Evolutionary conservation across 1,140 invertebrate species (phyloP).

Genomic region (Armadillidium nasatum): DNA sequence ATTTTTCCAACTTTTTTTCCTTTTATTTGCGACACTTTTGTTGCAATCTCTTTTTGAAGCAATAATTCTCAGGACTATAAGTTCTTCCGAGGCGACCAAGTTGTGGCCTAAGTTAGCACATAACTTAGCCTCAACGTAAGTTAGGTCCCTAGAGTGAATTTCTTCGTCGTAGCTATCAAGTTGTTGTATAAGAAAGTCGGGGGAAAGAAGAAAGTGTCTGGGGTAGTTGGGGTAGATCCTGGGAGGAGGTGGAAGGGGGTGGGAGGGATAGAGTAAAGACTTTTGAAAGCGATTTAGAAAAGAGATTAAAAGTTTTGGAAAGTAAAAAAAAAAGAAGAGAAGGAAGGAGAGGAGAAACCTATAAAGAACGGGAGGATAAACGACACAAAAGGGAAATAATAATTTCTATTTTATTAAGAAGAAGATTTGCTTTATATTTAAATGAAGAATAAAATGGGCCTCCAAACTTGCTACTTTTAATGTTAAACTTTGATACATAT

Average conservation of each 20-base stretch:
- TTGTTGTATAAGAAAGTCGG: no score
- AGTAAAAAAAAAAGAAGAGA: neutral
- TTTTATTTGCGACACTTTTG: neutral
- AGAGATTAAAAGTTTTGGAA: neutral
- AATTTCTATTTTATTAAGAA: no score
- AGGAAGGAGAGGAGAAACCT: neutral
- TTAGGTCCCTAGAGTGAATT: neutral
- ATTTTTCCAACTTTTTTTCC: neutral
- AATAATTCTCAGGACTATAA: slow-evolving; percentile 2
- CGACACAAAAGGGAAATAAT: no score
- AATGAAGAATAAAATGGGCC: no score
- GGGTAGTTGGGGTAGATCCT: no score
- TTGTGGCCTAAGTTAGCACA: slow-evolving; percentile 9
- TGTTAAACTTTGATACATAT: neutral
- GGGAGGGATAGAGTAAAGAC: no score
- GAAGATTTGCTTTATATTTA: no score
- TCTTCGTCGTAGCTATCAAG: neutral
- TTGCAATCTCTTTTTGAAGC: neutral
- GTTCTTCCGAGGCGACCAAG: neutral
- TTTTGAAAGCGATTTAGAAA: neutral
- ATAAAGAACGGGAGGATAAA: no score
- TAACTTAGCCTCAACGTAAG: slow-evolving; percentile 9
- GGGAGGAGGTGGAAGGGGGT: no score
- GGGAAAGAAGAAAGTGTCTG: no score
- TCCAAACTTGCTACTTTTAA: no score